Base-by-base conservation (phyloP, 1,140 invertebrate species). In the Lucilia sericata region DNA sequence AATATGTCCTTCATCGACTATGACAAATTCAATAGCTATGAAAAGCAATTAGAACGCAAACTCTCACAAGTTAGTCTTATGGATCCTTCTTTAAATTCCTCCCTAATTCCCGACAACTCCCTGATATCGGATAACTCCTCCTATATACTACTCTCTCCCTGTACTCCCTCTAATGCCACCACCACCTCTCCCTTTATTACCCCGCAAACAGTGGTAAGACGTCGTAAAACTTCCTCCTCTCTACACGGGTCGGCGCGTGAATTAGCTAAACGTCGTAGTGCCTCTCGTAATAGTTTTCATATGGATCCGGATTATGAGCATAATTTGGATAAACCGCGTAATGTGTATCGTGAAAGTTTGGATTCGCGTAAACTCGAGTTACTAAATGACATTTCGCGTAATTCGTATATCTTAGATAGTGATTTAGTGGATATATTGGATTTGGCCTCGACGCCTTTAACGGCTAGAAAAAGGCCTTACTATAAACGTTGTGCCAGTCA, bases 1-100 rank as follows among this genome's bases (percentile, higher is more conserved):
- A 91, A 91, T 82, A 88, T 91, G 88, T 90, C 88, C 49, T 91
- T 91, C 83, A 91, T 91, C 14, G 88, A 91, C 84, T 91, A 91
- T 65, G 90, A 91, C 84, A 91, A 91, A 84, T 91, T 91, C 81
- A 91, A 91, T 47, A 87, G 86, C 51, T 91, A 91, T 25, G 90
- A 91, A 84, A 88, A 89, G 84, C 88, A 91, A 74, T 84, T 91
- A 85, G 88, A 91, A 74, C 87, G 87, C 2, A 88, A 89, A 83
- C 87, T 89, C 10, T 91, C 89, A 5, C 65, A 87, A 1, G 87
- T 90, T 85, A 90, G 89, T 80, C 82, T 90, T 5, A 88, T 85
- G 47, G 88, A 88, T 55, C 30, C 83, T 17, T 74, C 87, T 84
- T 80, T 86, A 17, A 83, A 83, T 55, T 74, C 82, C 19, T 75